Conservation (phyloP, 2,113 vertebrate genomes). For the Coryphaenoides rupestris region DNA sequence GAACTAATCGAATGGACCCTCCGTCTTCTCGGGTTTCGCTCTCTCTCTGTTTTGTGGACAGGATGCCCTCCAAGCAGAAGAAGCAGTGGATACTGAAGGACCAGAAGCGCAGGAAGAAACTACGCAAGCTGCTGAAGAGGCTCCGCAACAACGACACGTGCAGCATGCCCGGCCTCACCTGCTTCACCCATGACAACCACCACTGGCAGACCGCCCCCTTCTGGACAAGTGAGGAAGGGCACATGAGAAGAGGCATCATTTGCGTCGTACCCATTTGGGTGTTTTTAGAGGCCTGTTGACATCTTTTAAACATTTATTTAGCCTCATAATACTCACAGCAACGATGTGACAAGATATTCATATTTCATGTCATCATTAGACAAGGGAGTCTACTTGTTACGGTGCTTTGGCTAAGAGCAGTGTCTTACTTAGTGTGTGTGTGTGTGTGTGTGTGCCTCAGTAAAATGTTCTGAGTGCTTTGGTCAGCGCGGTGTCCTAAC, state of each 20-base stretch:
- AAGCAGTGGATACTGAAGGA: conserved; percentile 86
- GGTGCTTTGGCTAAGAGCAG: too few species aligned
- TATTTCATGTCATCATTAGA: too few species aligned
- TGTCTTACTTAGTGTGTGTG: too few species aligned
- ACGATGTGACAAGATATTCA: too few species aligned
- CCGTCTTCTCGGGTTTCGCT: too few species aligned
- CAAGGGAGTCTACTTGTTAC: too few species aligned
- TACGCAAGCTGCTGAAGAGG: conserved; percentile 91
- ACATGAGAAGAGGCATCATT: too few species aligned
- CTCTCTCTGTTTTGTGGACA: conserved; percentile 28
- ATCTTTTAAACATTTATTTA: neutral
- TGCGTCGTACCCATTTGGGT: too few species aligned
- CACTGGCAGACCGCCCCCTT: conserved; percentile 96
- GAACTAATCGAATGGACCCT: neutral
- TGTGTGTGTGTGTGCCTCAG: too few species aligned
- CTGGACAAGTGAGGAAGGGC: conserved; percentile 84
- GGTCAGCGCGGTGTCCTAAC: conserved; percentile 19
- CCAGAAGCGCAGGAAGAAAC: conserved; percentile 90
- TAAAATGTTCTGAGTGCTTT: conserved; percentile 33
- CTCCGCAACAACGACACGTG: conserved; percentile 93
- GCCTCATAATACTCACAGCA: neutral
- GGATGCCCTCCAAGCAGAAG: conserved; percentile 84
- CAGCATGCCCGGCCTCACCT: conserved; percentile 96
- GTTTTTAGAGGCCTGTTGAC: too few species aligned
- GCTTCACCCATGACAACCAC: conserved; percentile 98